Percentiles rank a stretch among this genome's conserved stretches.
Evolutionary conservation across 1,140 invertebrate genomes (phyloP).

Genomic region (Apocrypta bakeri): DNA sequence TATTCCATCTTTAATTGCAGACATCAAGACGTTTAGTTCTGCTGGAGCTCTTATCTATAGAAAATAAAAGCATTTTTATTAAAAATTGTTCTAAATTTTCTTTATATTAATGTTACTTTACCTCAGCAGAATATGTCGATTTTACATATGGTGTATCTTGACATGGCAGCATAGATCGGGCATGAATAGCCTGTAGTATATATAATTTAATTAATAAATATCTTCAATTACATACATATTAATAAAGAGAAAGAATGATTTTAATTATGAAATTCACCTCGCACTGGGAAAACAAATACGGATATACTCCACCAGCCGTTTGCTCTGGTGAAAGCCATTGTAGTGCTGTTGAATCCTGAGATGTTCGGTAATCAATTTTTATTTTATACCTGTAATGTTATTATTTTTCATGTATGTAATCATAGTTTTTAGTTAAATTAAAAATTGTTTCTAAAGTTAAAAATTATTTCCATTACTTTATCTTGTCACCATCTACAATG

Average conservation of each 20-base stretch:
- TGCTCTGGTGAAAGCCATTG: conserved; percentile 93
- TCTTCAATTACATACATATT: no score
- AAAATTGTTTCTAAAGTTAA: conserved; percentile 5
- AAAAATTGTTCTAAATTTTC: background rate
- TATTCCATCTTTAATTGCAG: conserved; percentile 80
- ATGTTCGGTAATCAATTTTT: conserved; percentile 84
- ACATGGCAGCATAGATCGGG: conserved; percentile 90
- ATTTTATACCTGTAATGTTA: conserved; percentile 77
- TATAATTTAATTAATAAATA: conserved; percentile 40
- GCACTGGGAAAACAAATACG: conserved; percentile 95
- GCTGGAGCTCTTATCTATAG: conserved; percentile 82
- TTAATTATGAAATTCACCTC: conserved; percentile 76
- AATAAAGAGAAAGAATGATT: no score
- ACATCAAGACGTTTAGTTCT: conserved; percentile 91
- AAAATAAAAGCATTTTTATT: background rate
- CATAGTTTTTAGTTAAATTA: conserved; percentile 10
- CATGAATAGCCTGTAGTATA: conserved; percentile 87
- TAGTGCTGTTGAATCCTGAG: conserved; percentile 84
- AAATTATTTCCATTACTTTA: conserved; percentile 43
- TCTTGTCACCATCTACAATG: conserved; percentile 57
- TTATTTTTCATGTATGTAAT: conserved; percentile 26
- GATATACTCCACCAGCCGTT: conserved; percentile 90
- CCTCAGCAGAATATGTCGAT: conserved; percentile 87
- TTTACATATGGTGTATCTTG: conserved; percentile 97
- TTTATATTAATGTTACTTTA: conserved; percentile 67